These are phyloP conservation scores for Synaphobranchus kaupii DNA, from an alignment of 2,797 vertebrate genomes.

Conservation along the genomic window DNA sequence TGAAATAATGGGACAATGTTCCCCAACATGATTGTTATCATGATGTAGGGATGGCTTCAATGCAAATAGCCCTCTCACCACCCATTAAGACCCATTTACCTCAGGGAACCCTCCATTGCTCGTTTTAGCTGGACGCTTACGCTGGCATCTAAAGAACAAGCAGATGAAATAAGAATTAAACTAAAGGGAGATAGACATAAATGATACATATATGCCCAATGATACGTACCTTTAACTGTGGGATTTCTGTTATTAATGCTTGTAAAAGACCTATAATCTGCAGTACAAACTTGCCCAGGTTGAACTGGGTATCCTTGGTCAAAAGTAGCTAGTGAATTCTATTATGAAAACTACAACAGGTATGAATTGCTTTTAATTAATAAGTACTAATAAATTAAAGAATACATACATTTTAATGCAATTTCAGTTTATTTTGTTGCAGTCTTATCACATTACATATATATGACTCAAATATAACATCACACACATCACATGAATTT, in stretches of 20 bases:
- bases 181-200: background rate
- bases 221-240: background rate
- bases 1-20: background rate
- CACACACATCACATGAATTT: background rate
- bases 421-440: background rate
- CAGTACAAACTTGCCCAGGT: background rate
- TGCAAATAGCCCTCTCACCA: background rate
- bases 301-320: background rate
- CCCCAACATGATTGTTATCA: background rate
- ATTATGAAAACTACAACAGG: background rate
- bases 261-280: background rate
- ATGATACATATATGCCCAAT: background rate
- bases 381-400: background rate
- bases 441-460: background rate
- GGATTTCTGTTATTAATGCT: background rate
- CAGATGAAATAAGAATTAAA: constrained; percentile 15
- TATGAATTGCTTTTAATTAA: background rate
- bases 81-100: background rate
- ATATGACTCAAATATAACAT: background rate
- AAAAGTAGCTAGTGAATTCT: background rate
- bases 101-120: constrained; percentile 29
- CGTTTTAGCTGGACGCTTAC: constrained; percentile 26
- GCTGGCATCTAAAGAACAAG: constrained; percentile 25
- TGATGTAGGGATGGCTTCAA: background rate
- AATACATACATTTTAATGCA: background rate